Conservation (phyloP, 2,113 vertebrate genomes). For the Mirza zaza region DNA sequence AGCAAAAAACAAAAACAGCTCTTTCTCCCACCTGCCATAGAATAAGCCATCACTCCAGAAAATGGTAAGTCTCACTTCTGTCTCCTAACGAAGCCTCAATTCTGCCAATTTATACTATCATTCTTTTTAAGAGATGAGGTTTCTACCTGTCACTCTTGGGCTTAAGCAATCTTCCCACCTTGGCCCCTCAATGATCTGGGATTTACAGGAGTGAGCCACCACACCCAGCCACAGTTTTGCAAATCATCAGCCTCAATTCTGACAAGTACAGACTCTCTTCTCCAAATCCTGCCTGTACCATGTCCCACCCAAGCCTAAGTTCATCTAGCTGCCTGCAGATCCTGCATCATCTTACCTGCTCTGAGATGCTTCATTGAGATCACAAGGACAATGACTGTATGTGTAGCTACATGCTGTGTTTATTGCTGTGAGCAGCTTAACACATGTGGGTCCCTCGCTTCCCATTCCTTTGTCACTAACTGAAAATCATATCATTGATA, state of each 20-base stretch:
- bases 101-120: too few species aligned
- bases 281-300: background rate
- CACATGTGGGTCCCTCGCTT: background rate
- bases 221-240: background rate
- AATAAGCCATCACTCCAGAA: background rate
- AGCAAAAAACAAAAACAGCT: background rate
- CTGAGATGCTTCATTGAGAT: background rate
- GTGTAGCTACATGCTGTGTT: background rate
- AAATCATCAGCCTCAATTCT: background rate
- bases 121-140: too few species aligned
- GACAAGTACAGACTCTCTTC: background rate
- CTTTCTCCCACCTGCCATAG: background rate
- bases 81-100: too few species aligned
- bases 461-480: background rate
- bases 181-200: too few species aligned
- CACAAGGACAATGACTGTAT: background rate
- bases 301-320: background rate
- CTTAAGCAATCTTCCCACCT: too few species aligned
- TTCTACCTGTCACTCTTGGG: too few species aligned
- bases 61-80: too few species aligned
- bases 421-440: background rate
- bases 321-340: background rate
- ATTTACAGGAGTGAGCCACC: too few species aligned
- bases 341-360: background rate
- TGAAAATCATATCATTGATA: background rate